Percentiles rank a stretch among this genome's conserved stretches.
These are phyloP conservation scores for Stictonetta naevosa DNA, from an alignment of 2,113 vertebrate genomes.

Conservation along the genomic window DNA sequence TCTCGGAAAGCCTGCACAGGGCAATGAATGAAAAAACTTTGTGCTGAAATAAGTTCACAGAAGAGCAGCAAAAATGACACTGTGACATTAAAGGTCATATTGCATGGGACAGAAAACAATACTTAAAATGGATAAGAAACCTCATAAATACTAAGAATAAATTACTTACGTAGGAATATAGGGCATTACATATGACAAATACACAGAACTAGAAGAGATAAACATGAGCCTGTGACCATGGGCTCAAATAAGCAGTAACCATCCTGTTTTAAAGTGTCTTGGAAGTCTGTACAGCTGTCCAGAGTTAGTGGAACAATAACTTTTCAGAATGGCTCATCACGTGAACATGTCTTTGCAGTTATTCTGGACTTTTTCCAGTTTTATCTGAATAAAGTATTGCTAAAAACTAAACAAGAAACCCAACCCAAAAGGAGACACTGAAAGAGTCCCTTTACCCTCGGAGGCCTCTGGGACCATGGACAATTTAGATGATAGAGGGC, in stretches of 20 bases:
- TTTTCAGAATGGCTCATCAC: neutral
- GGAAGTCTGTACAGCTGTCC: neutral
- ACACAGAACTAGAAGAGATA: neutral
- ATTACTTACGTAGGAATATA: neutral
- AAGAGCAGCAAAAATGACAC: neutral
- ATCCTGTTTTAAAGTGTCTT: neutral
- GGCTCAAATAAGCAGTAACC: neutral
- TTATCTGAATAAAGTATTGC: neutral
- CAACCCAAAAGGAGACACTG: neutral
- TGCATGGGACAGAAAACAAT: neutral
- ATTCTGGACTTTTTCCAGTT: neutral
- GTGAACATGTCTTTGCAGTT: neutral
- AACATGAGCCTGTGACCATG: accelerated
- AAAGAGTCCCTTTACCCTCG: neutral
- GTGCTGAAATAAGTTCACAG: neutral
- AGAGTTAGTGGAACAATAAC: neutral
- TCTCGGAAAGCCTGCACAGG: neutral
- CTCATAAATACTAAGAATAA: neutral
- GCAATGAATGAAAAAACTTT: neutral
- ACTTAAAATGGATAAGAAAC: neutral
- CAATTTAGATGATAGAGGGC: neutral
- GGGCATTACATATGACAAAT: neutral
- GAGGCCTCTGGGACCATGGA: neutral
- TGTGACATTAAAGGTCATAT: neutral
- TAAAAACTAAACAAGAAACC: neutral